Base-by-base conservation (phyloP, 2,797 vertebrate genomes). In the Hylomyscus alleni region DNA sequence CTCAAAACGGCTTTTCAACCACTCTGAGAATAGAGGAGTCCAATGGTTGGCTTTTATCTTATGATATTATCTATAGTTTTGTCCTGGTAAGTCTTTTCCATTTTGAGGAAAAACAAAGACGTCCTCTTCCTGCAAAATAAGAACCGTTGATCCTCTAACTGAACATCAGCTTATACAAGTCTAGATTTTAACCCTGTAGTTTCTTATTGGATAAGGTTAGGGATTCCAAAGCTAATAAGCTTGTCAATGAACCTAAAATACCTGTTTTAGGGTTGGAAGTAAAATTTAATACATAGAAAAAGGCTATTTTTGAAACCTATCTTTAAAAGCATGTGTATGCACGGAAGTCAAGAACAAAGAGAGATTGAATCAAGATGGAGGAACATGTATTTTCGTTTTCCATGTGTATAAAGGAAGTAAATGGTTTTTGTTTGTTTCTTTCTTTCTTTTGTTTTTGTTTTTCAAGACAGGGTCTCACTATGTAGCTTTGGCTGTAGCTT, bases 161-260 rank as follows among this genome's bases (percentile, higher is more conserved):
- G 52, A 94, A 85, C 50, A 3, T 37, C 47, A 96, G 84, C 44
- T 86, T 93, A 14, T 31, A 58, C 94, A 52, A 56, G 89, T 34
- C 72, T 90, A 84, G 92, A 96, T 91, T 97, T 92, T 92, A 95
- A 95, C 34, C 62, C 37, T n/a, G 91, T 91, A 95, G 95, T 95
- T 98, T 91, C 58, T 97, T 97, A 52, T 69, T 77, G 37, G 82
- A 31, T 90, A 50, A 0, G 52, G 37, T 31, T 94, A 77, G 89
- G 82, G 31, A 95, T 97, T 97, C 50, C 34, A 94, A 96, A 96
- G 97, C 4, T 0, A 94, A 85, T 97, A 88, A 97, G 97, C 82
- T 89, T 97, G 91, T 91, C 73, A 19, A 96, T 97, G 82, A 97
- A 97, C 47, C 4, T 95, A 60, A 97, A 98, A 96, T 97, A 91